Evolutionary conservation across 2,888 invertebrate species (phyloP), one percentile per base, ranked within the genome.

Genomic region (Agrochola macilenta): DNA sequence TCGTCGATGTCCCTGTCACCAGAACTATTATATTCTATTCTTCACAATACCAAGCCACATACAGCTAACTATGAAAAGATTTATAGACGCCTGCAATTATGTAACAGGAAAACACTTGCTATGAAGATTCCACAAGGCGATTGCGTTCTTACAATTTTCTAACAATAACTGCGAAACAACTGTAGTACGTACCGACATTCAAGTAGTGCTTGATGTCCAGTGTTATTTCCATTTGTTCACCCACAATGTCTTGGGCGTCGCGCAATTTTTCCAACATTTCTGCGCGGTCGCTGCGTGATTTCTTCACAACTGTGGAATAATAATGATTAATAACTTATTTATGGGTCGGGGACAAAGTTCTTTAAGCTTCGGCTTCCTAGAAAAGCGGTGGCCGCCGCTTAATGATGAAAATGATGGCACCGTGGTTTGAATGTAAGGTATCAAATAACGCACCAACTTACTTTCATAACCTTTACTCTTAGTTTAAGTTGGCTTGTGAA

Each of bases 201-300:
- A 86, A 1, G 11, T 70, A 72, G 17, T 83, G 69, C n/a, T 82
- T 88, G 0, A 90, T 90, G 39, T 96, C 95, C 0, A 95, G 77
- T 0, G 81, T 49, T 0, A 90, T 78, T 11, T 95, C 93, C 0
- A 90, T 58, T 0, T 81, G 74, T 60, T 93, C 93, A 0, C 87
- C 83, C 1, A 94, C 46, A 0, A 76, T 17, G 0, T 84, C 76
- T 0, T 71, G 79, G 35, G 87, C 39, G 0, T 91, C 89, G 12
- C 79, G 78, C 0, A n/a, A 49, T 5, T 90, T 39, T 0, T 26
- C 54, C 3, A 68, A 39, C 17, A 26, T 11, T 8, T 88, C 84
- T 1, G 77, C 58, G 30, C 81, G 78, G 7, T 70, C 69, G 0
- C 70, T 26, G 2, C 92, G 89, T 0, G 92, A 86, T 74, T 80